Percentiles rank a stretch among this genome's conserved stretches.
phyloP scores from a whole-genome alignment of 2,113 vertebrate species.

The Actenoides lindsayi region DNA sequence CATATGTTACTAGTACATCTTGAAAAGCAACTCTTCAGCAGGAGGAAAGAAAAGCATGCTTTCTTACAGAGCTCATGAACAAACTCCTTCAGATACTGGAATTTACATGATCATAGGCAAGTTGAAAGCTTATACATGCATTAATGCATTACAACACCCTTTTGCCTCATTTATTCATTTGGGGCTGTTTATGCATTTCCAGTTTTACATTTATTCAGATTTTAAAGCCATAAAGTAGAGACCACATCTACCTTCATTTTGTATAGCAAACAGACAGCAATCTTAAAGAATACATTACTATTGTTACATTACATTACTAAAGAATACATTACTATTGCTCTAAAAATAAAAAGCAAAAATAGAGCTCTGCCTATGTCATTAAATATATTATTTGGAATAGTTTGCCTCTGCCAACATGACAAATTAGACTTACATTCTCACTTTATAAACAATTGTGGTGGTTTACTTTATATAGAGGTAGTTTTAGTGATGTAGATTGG shows the following conservation, averaged over 20 bases:
- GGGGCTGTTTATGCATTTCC: not conserved
- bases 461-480: not conserved
- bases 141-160: not conserved
- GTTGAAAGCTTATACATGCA: not conserved
- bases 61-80: not conserved
- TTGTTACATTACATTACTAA: not conserved
- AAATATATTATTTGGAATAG: not conserved
- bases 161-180: not conserved
- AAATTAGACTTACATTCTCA: not conserved
- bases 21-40: not conserved
- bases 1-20: not conserved
- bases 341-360: not conserved
- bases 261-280: not conserved
- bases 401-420: not conserved
- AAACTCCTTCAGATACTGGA: not conserved
- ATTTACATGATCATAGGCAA: not conserved
- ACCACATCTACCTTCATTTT: not conserved
- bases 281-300: not conserved
- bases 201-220: not conserved
- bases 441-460: not conserved
- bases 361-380: not conserved
- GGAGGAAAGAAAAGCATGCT: not conserved
- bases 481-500: not conserved
- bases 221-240: not conserved
- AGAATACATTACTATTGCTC: not conserved